A percentile compares a stretch with the other conserved stretches of the same genome.
phyloP scores from a whole-genome alignment of 2,797 vertebrate genomes.

The Borostomias antarcticus region DNA sequence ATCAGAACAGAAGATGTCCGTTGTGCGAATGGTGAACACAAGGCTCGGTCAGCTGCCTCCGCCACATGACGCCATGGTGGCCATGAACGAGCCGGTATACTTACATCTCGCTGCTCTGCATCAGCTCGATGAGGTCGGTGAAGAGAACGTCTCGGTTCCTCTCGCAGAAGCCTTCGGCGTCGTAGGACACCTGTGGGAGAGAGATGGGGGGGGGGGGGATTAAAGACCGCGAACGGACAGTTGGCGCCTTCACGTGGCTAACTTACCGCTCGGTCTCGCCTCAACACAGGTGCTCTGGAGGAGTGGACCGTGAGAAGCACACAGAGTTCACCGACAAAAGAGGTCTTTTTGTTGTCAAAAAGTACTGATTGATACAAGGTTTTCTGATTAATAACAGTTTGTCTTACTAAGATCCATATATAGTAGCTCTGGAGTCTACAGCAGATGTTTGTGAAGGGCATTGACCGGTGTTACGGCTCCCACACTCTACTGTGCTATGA shows the following conservation, averaged over 20 bases:
- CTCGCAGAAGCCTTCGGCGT: constrained; percentile 97
- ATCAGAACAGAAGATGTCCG: constrained; percentile 37
- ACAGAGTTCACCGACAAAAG: not conserved
- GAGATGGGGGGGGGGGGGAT: constrained; percentile 7
- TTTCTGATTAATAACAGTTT: not conserved
- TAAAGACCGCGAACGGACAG: not conserved
- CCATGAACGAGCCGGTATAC: constrained; percentile 56
- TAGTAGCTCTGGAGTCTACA: not conserved
- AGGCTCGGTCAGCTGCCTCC: constrained; percentile 30
- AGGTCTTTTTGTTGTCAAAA: not conserved
- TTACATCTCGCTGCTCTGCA: constrained; percentile 99
- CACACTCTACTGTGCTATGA: no score
- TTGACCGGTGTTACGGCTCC: constrained; percentile 40
- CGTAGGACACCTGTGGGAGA: constrained; percentile 90
- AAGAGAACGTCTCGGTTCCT: constrained; percentile 97
- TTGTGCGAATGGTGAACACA: constrained; percentile 4
- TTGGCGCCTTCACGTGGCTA: not conserved
- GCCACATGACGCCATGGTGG: constrained; percentile 3
- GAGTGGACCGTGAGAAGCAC: constrained; percentile 20
- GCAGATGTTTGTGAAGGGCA: constrained; percentile 29
- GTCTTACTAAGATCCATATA: not conserved
- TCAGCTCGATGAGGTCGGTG: constrained; percentile 95
- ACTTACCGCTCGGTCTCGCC: not conserved
- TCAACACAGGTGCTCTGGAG: constrained; percentile 8
- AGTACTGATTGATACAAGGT: not conserved